Evolutionary conservation across 2,797 vertebrate species (phyloP).

Genomic region (Epinephelus malabaricus): DNA sequence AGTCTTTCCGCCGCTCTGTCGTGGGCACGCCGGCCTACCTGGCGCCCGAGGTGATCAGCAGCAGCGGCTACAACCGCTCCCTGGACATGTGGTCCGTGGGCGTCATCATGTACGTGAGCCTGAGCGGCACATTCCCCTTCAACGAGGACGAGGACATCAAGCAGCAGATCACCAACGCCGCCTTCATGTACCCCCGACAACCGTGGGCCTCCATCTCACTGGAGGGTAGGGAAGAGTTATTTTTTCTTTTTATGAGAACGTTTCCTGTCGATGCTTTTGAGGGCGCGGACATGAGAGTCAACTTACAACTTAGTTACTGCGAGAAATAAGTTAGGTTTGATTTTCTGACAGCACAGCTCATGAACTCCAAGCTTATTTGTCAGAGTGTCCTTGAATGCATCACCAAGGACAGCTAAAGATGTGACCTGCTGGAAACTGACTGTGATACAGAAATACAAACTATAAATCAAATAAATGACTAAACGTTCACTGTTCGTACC

Average conservation of each 20-base stretch:
- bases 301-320: no score
- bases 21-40: conserved; percentile 88
- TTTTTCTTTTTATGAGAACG: neutral
- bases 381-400: no score
- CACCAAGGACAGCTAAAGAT: no score
- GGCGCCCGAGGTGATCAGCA: conserved; percentile 87
- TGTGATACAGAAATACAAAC: no score
- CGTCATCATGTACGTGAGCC: conserved; percentile 86
- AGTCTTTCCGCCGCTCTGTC: conserved; percentile 86
- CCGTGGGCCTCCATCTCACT: conserved; percentile 83
- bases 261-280: no score
- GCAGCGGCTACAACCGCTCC: conserved; percentile 86
- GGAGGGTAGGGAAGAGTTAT: conserved; percentile 47
- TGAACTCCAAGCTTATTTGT: no score
- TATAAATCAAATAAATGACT: no score
- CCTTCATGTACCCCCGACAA: conserved; percentile 87
- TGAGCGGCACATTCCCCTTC: conserved; percentile 88
- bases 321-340: no score
- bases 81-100: conserved; percentile 89
- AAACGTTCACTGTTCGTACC: no score
- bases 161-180: conserved; percentile 87
- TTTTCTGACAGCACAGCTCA: no score
- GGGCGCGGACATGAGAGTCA: no score
- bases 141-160: conserved; percentile 88
- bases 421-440: no score